These are phyloP conservation scores for Halichoeres trimaculatus DNA, from an alignment of 2,113 vertebrate genomes.

Conservation along the genomic window DNA sequence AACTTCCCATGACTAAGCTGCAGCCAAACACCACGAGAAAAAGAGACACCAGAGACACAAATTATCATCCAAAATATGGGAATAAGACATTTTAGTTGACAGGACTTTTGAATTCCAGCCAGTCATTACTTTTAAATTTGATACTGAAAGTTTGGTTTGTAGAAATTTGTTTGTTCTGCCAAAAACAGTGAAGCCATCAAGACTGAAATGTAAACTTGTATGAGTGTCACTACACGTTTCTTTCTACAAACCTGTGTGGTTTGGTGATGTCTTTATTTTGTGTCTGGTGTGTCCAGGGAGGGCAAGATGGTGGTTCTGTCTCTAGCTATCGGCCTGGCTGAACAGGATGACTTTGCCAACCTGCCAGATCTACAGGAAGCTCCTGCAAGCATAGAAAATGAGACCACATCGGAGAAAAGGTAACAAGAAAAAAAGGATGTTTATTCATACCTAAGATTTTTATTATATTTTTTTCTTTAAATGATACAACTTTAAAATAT, in stretches of 20 bases:
- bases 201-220: neutral
- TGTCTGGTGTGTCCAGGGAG: conserved; percentile 87
- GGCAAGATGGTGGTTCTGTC: conserved; percentile 99
- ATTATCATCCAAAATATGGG: conserved; percentile 10
- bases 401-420: conserved; percentile 94
- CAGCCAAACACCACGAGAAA: conserved; percentile 1
- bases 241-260: conserved; percentile 54
- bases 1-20: conserved; percentile 1
- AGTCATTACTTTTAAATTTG: no score
- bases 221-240: conserved; percentile 26
- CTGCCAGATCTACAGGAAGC: conserved; percentile 97
- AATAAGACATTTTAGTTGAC: neutral
- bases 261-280: conserved; percentile 52
- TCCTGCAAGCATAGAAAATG: conserved; percentile 90
- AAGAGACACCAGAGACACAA: conserved; percentile 1
- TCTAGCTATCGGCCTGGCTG: conserved; percentile 97
- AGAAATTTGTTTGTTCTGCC: no score
- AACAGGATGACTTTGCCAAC: conserved; percentile 99
- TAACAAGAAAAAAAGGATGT: conserved; percentile 72
- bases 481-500: no score
- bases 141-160: no score
- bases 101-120: no score
- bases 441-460: no score
- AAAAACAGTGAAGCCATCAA: no score
- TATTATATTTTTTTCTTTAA: no score